phyloP scores from a whole-genome alignment of 2,888 invertebrate genomes.

The Macrophya alboannulata region DNA sequence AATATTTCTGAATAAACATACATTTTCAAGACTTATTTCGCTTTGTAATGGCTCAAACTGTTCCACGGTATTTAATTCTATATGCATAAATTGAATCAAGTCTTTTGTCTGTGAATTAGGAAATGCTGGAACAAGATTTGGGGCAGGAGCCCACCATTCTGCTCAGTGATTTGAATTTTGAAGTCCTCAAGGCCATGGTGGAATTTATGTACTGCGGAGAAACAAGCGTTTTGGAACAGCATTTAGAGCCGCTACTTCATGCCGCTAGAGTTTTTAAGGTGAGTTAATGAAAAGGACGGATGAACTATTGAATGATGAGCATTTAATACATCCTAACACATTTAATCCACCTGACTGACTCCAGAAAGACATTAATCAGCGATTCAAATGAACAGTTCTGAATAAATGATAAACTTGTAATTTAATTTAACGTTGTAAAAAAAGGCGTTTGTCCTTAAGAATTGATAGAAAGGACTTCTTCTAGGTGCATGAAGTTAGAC shows the following conservation, averaged over 20 bases:
- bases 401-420: background rate
- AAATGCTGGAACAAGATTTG: conserved; percentile 79
- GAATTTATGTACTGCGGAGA: conserved; percentile 91
- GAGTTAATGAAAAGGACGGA: conserved; percentile 27
- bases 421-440: background rate
- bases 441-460: background rate
- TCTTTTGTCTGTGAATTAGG: conserved; percentile 68
- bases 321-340: background rate
- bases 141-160: conserved; percentile 80
- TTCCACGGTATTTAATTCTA: too few relatives aligned
- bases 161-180: conserved; percentile 87
- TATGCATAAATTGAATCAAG: background rate
- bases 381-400: background rate
- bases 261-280: conserved; percentile 88
- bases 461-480: conserved; percentile 41
- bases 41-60: background rate
- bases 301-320: background rate
- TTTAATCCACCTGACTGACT: background rate
- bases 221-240: conserved; percentile 86
- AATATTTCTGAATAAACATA: background rate
- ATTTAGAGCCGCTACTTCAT: conserved; percentile 86
- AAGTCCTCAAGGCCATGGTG: conserved; percentile 86
- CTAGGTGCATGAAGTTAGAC: conserved; percentile 47
- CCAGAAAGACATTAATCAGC: background rate
- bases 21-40: background rate